Percentiles rank a stretch among this genome's conserved stretches.
Evolutionary conservation across 2,797 vertebrate species (phyloP).

Genomic region (Pseudochirops cupreus): DNA sequence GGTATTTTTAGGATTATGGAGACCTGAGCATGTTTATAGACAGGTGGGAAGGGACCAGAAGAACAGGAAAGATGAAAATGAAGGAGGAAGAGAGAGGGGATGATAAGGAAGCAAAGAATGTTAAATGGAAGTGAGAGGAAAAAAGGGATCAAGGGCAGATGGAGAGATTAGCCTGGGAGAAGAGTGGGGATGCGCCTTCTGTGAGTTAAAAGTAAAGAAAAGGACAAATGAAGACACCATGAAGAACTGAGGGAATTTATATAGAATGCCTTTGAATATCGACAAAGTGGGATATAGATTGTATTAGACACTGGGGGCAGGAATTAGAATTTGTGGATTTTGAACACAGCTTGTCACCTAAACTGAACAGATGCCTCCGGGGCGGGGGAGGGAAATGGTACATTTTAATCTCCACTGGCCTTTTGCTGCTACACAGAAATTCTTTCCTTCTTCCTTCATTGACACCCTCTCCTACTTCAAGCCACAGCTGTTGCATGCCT

Average conservation of each 20-base stretch:
- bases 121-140: neutral
- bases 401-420: neutral
- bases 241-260: neutral
- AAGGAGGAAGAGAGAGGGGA: neutral
- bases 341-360: neutral
- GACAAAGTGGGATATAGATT: neutral
- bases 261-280: neutral
- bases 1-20: neutral
- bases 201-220: neutral
- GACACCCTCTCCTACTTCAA: neutral
- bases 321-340: neutral
- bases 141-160: neutral
- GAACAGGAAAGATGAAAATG: neutral
- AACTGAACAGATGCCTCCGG: neutral
- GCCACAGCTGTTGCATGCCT: neutral
- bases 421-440: neutral
- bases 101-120: neutral
- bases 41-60: neutral
- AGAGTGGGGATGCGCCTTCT: neutral
- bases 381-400: neutral
- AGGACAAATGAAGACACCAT: neutral
- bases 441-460: neutral
- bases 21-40: neutral
- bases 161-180: neutral
- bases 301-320: neutral